phyloP scores from a whole-genome alignment of 2,113 vertebrate species.

The Notothenia rossii region DNA sequence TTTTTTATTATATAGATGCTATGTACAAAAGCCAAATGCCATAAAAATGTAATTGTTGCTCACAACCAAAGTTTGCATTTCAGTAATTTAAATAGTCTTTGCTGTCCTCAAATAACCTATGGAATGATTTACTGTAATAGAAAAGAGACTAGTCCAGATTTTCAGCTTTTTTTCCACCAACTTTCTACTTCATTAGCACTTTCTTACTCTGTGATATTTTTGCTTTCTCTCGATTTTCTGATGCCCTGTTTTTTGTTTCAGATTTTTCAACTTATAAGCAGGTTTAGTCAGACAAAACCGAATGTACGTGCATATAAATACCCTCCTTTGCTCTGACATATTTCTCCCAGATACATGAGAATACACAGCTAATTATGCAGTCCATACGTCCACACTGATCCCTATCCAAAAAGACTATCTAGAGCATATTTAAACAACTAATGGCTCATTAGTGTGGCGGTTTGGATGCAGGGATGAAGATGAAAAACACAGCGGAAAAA shows the following conservation, averaged over 20 bases:
- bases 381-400: slow-evolving; percentile 17
- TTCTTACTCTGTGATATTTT: not conserved
- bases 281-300: too few species aligned
- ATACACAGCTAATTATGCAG: slow-evolving; percentile 32
- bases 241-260: not conserved
- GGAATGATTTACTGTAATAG: not conserved
- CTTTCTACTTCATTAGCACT: not conserved
- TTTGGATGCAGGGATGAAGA: slow-evolving; percentile 19
- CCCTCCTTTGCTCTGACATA: not conserved
- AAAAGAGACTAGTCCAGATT: not conserved
- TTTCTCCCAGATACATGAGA: slow-evolving; percentile 12
- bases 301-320: too few species aligned
- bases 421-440: slow-evolving; percentile 34
- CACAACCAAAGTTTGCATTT: not conserved
- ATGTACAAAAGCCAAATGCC: too few species aligned
- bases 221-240: not conserved
- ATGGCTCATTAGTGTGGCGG: slow-evolving; percentile 46
- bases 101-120: not conserved
- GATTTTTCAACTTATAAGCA: not conserved
- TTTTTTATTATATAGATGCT: too few species aligned
- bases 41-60: not conserved
- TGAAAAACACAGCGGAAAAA: not conserved
- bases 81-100: not conserved
- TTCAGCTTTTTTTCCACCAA: not conserved
- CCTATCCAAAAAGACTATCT: slow-evolving; percentile 18